A percentile compares a stretch with the other conserved stretches of the same genome.
These are phyloP conservation scores for Drosophila gaucha DNA, from an alignment of 2,888 invertebrate genomes.

Conservation along the genomic window DNA sequence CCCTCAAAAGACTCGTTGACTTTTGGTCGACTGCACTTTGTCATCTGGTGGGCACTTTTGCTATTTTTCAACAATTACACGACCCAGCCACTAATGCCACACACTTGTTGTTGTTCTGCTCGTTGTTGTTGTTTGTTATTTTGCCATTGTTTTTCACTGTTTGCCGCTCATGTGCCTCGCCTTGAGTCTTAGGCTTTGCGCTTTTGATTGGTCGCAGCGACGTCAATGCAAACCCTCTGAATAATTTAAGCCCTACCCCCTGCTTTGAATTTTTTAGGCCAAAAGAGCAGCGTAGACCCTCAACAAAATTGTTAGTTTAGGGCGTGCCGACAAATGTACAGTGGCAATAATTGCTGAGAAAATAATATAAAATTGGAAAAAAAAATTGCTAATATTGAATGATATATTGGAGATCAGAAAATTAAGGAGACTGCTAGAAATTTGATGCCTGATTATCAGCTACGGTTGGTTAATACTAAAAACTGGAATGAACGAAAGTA, in stretches of 20 bases:
- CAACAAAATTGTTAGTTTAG: conserved; percentile 43
- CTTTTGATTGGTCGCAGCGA: conserved; percentile 62
- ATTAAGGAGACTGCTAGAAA: too few species aligned
- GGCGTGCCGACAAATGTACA: conserved; percentile 12
- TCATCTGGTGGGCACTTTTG: conserved; percentile 62
- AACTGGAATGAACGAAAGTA: too few species aligned
- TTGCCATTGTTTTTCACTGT: conserved; percentile 19
- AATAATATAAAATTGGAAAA: neutral
- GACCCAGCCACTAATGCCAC: conserved; percentile 40
- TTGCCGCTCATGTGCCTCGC: conserved; percentile 13
- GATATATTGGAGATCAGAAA: too few species aligned
- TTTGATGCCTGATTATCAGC: neutral
- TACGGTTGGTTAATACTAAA: too few species aligned
- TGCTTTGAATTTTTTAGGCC: conserved; percentile 45
- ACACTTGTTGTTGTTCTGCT: conserved; percentile 39
- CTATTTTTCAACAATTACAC: conserved; percentile 69
- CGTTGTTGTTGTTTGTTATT: conserved; percentile 21
- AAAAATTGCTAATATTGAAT: neutral
- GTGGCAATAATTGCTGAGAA: conserved; percentile 8
- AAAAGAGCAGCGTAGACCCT: conserved; percentile 51
- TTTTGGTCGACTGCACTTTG: conserved; percentile 65
- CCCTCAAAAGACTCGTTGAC: conserved; percentile 57
- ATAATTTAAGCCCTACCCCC: conserved; percentile 60
- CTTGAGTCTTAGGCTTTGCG: conserved; percentile 20
- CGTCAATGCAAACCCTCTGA: conserved; percentile 55